Base-by-base conservation (phyloP, 2,888 invertebrate genomes). In the Latheticus oryzae region DNA sequence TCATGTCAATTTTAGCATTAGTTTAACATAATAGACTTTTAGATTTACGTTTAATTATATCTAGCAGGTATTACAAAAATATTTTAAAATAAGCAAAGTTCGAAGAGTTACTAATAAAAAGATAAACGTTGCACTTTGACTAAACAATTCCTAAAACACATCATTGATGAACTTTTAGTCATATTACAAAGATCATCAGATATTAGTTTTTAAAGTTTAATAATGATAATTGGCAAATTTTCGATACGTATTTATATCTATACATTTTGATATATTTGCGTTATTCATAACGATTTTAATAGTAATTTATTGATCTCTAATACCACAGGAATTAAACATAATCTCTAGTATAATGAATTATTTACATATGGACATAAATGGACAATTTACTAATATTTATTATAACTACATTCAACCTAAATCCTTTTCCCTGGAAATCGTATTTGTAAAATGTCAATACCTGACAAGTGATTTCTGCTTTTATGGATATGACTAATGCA, bases 281-380 rank as follows among this genome's bases (percentile, higher is more conserved):
- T 30, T 30, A 43, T 43, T 43, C 17, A n/a, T 43, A 30, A 30
- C 32, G 16, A 19, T 8, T 30, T n/a, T 45, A 45, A 45, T 45
- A 45, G 21, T 45, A 32, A 45, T 45, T 45, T 45, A 45, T 45
- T 30, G 45, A 45, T 45, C 32, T 30, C 45, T 19, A 45, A 45
- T 30, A 45, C 30, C 45, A 11, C 11, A 12, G 8, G 45, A 32
- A 45, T 45, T 45, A 45, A 45, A 45, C 32, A 32, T 45, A 45
- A 45, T 30, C 45, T 45, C 30, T 30, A 13, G 19, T 13, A 30
- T 17, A 32, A 28, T 45, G 45, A 45, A 30, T 45, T 45, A 45
- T 32, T 42, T 42, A 28, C 17, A 13, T 42, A 42, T 16, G 26
- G 15, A 42, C 28, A 28, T 28, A 28, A 42, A 42, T 28, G 28